phyloP scores from a whole-genome alignment of 2,797 vertebrate species.

The Gorsachius magnificus region DNA sequence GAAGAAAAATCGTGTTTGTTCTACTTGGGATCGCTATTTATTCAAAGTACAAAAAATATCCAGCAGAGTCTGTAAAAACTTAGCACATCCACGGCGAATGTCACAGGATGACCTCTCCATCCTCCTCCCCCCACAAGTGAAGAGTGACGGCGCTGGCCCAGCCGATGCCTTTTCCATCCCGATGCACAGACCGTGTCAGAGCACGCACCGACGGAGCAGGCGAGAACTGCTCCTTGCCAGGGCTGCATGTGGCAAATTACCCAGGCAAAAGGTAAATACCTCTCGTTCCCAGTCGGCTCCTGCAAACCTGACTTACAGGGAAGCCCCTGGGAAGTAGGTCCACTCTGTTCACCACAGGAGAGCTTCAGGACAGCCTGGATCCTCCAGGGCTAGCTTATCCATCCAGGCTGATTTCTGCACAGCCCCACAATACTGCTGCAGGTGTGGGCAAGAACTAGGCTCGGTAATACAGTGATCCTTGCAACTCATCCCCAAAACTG shows the following conservation, averaged over 20 bases:
- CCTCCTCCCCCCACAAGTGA: background rate
- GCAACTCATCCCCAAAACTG: background rate
- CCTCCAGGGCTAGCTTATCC: background rate
- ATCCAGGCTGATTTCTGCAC: background rate
- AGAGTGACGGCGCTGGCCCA: background rate
- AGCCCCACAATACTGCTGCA: background rate
- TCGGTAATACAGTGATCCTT: background rate
- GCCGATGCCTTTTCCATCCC: background rate
- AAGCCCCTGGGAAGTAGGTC: background rate
- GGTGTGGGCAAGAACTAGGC: background rate
- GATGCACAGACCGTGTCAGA: fast-evolving
- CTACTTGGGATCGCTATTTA: background rate
- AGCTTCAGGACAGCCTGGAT: background rate
- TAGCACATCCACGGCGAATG: background rate
- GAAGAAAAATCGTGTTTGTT: background rate
- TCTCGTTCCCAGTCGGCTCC: background rate
- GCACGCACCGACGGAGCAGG: fast-evolving
- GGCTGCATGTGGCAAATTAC: background rate
- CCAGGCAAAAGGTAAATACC: background rate
- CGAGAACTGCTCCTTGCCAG: background rate
- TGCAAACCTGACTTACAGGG: background rate
- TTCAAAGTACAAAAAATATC: background rate
- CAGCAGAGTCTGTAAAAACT: background rate
- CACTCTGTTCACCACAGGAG: fast-evolving
- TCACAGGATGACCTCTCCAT: background rate